A percentile compares a stretch with the other conserved stretches of the same genome.
Evolutionary conservation across 2,888 invertebrate genomes (phyloP).

Genomic region (Conus canariensis): DNA sequence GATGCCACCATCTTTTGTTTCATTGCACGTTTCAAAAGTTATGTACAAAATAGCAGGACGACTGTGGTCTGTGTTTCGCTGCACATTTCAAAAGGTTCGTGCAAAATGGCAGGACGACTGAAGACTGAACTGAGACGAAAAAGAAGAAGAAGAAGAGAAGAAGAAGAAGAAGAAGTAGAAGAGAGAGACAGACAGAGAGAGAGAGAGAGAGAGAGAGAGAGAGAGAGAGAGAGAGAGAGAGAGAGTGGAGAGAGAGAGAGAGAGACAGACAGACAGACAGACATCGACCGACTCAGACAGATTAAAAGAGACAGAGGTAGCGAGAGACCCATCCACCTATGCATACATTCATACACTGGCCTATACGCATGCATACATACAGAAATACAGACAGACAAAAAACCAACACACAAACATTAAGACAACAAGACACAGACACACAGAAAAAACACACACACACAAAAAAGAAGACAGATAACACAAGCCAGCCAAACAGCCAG

Average conservation of each 20-base stretch:
- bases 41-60: too few relatives aligned
- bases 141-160: too few relatives aligned
- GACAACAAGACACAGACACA: not conserved
- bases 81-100: not conserved
- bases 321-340: not conserved
- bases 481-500: too few relatives aligned
- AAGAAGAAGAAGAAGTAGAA: too few relatives aligned
- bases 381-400: not conserved
- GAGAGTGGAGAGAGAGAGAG: not conserved
- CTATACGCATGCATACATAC: slow-evolving; percentile 1
- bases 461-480: not conserved
- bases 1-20: too few relatives aligned
- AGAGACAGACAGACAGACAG: not conserved
- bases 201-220: too few relatives aligned
- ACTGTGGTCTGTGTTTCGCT: too few relatives aligned
- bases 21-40: too few relatives aligned
- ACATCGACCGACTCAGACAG: not conserved
- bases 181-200: too few relatives aligned
- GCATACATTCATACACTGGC: not conserved
- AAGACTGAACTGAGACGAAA: too few relatives aligned
- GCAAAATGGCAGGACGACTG: not conserved
- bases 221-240: too few relatives aligned
- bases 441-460: not conserved
- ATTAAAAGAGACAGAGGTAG: not conserved
- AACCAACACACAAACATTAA: not conserved